These are phyloP conservation scores for Gymnocypris eckloni DNA, from an alignment of 2,797 vertebrate species.

Conservation along the genomic window DNA sequence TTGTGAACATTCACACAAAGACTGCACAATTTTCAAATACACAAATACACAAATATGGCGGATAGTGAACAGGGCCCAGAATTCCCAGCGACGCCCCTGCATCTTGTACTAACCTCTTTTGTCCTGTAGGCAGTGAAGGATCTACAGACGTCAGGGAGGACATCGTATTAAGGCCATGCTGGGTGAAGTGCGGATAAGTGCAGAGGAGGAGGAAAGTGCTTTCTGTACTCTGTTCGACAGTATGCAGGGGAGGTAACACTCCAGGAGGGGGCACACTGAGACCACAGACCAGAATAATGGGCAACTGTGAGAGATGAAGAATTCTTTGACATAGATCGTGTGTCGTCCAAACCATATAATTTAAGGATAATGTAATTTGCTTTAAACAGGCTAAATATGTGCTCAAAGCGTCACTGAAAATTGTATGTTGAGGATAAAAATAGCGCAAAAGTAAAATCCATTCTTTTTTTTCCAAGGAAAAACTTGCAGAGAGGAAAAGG, in stretches of 20 bases:
- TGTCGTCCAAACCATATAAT: not conserved
- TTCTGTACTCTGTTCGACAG: conserved; percentile 88
- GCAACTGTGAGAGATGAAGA: not conserved
- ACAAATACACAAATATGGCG: no score
- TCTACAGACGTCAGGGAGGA: conserved; percentile 83
- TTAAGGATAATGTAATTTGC: not conserved
- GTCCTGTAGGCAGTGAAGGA: conserved; percentile 72
- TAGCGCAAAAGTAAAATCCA: not conserved
- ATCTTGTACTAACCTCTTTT: conserved; percentile 56
- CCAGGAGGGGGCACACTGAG: conserved; percentile 42
- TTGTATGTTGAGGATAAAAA: not conserved
- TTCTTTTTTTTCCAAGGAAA: conserved; percentile 71
- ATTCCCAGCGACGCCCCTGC: not conserved
- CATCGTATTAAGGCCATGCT: conserved; percentile 87
- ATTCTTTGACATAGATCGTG: not conserved
- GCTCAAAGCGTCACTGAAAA: not conserved
- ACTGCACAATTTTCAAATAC: no score
- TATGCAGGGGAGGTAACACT: conserved; percentile 48
- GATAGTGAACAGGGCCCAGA: no score
- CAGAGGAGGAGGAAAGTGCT: conserved; percentile 85
- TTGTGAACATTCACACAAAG: no score
- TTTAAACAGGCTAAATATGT: not conserved
- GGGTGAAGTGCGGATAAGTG: conserved; percentile 86
- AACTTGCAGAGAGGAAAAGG: conserved; percentile 84
- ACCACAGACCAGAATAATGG: conserved; percentile 3